Percentiles rank a stretch among this genome's conserved stretches.
Evolutionary conservation across 92 coral and sea anemone genomes (phyloP).

Genomic region (Paragorgia papillata): DNA sequence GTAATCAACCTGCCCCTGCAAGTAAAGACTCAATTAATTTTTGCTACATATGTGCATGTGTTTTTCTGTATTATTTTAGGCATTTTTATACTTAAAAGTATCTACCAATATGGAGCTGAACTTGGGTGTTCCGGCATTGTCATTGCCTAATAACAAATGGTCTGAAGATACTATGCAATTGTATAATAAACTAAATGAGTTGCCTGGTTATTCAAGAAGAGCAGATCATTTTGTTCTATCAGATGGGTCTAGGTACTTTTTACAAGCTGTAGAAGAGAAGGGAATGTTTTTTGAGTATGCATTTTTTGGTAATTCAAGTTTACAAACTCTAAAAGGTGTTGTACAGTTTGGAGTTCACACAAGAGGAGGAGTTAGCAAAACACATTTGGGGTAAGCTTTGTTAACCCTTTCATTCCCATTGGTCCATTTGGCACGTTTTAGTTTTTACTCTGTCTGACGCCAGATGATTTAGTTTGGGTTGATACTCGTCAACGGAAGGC

Average conservation of each 20-base stretch:
- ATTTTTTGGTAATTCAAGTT: constrained; percentile 55
- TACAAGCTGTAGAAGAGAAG: constrained; percentile 47
- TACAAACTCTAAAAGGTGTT: constrained; percentile 67
- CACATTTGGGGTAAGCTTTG: constrained; percentile 62
- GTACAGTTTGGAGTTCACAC: constrained; percentile 82
- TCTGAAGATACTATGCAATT: constrained; percentile 53
- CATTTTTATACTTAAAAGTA: too few relatives aligned
- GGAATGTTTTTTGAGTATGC: constrained; percentile 81
- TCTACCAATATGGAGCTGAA: constrained; percentile 33
- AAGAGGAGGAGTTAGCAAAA: constrained; percentile 80
- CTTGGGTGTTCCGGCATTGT: too few relatives aligned
- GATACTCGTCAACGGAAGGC: too few relatives aligned
- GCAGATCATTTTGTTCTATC: constrained; percentile 65
- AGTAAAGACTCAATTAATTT: too few relatives aligned
- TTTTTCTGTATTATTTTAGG: too few relatives aligned
- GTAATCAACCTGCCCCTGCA: too few relatives aligned
- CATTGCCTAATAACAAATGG: constrained; percentile 77
- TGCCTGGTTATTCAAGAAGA: background rate
- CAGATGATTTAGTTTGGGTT: too few relatives aligned
- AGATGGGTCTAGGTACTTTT: constrained; percentile 57
- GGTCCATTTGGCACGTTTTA: too few relatives aligned
- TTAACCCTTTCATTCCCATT: background rate
- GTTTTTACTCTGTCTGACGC: too few relatives aligned
- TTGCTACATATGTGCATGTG: too few relatives aligned
- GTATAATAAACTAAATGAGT: constrained; percentile 61